Evolutionary conservation across 2,888 invertebrate genomes (phyloP).

Genomic region (Patella ulyssiponensis): DNA sequence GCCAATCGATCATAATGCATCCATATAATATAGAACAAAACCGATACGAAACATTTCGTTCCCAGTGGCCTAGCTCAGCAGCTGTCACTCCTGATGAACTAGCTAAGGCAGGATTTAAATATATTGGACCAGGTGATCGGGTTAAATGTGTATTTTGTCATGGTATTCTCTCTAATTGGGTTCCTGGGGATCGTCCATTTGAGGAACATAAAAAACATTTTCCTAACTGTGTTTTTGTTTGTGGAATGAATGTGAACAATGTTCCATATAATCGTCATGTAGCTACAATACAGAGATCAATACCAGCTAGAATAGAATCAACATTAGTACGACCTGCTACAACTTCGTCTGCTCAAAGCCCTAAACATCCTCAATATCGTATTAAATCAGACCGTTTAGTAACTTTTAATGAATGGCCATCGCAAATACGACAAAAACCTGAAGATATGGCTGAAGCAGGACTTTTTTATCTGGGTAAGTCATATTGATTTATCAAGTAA

Average conservation of each 20-base stretch:
- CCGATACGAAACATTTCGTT: constrained; percentile 49
- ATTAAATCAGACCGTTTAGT: neutral
- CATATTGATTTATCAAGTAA: neutral
- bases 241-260: constrained; percentile 51
- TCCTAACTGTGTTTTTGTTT: constrained; percentile 83
- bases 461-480: neutral
- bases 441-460: neutral
- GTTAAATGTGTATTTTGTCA: constrained; percentile 94
- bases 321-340: neutral
- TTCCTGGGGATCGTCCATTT: constrained; percentile 90
- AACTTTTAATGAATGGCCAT: constrained; percentile 2
- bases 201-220: constrained; percentile 94
- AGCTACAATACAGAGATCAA: neutral
- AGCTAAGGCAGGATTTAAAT: constrained; percentile 92
- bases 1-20: neutral
- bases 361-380: neutral
- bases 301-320: neutral
- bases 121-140: constrained; percentile 83
- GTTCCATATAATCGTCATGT: constrained; percentile 31
- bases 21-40: constrained; percentile 48
- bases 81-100: constrained; percentile 74
- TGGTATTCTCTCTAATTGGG: constrained; percentile 94
- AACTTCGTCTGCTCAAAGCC: neutral
- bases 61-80: constrained; percentile 44
- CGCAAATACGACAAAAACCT: neutral